Percentiles rank a stretch among this genome's conserved stretches.
phyloP scores from a whole-genome alignment of 2,797 vertebrate genomes.

The Petrocephalus schoutedeni region DNA sequence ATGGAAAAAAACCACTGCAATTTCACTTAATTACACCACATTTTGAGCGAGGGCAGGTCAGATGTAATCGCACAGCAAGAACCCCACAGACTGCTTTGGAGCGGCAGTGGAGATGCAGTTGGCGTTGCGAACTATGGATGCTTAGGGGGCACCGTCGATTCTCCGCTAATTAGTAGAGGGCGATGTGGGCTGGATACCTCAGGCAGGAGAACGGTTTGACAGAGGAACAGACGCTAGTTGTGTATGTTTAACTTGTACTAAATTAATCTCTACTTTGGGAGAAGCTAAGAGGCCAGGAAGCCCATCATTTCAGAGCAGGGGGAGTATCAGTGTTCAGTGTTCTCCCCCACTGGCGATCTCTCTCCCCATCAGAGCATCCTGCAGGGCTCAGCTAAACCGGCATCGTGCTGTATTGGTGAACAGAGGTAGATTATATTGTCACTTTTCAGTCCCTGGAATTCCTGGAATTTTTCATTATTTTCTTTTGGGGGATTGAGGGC shows the following conservation, averaged over 20 bases:
- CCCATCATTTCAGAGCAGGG: background rate
- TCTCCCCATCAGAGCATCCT: background rate
- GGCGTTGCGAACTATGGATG: background rate
- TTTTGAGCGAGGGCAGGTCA: background rate
- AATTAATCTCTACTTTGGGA: background rate
- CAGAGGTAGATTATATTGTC: slow-evolving; percentile 17
- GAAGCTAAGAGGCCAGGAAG: background rate
- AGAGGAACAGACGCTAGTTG: background rate
- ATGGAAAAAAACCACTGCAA: background rate
- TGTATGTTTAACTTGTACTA: background rate
- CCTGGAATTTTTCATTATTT: slow-evolving; percentile 26
- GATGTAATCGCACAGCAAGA: background rate
- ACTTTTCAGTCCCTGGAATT: slow-evolving; percentile 19
- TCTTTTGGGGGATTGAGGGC: background rate
- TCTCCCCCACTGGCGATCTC: background rate
- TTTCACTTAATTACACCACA: background rate
- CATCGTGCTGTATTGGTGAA: background rate
- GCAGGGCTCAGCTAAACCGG: background rate
- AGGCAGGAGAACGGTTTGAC: background rate
- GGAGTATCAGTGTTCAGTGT: background rate
- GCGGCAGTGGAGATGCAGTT: background rate
- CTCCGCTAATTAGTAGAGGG: background rate
- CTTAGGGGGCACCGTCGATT: background rate
- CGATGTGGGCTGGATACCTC: background rate
- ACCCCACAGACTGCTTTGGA: background rate